Evolutionary conservation across 2,888 invertebrate genomes (phyloP).

Genomic region (Drosophila cognata): DNA sequence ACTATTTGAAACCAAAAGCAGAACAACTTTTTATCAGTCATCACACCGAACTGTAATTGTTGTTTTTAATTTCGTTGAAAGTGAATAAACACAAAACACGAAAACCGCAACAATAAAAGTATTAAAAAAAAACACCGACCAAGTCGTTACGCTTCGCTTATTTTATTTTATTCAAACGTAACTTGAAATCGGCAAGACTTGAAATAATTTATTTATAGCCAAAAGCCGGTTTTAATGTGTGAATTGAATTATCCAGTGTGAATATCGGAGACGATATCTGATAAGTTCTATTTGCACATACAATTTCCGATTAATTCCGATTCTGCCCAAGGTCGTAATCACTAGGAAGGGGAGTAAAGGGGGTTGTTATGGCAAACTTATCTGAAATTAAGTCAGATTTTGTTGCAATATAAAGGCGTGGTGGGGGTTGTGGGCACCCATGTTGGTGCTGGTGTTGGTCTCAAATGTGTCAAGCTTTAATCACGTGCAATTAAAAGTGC

Average conservation of each 20-base stretch:
- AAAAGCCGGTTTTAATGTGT: constrained; percentile 22
- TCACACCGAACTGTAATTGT: constrained; percentile 34
- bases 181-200: constrained; percentile 13
- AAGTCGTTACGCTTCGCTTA: constrained; percentile 45
- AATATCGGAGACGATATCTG: not conserved
- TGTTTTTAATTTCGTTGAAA: constrained; percentile 6
- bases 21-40: constrained; percentile 52
- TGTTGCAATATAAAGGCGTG: not conserved
- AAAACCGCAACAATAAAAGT: constrained; percentile 16
- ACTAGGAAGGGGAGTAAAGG: not conserved
- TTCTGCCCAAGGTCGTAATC: not conserved
- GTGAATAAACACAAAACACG: not conserved
- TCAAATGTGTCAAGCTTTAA: not conserved
- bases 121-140: constrained; percentile 44
- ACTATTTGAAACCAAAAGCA: constrained; percentile 24
- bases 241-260: constrained; percentile 39
- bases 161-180: constrained; percentile 15
- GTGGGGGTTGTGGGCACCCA: not conserved
- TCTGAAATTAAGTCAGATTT: not conserved
- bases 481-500: not conserved
- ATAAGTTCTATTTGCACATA: constrained; percentile 1
- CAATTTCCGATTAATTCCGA: constrained; percentile 1
- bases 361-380: not conserved
- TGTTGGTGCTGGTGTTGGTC: not conserved
- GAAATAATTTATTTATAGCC: constrained; percentile 3